Evolutionary conservation across 2,113 vertebrate genomes (phyloP), one percentile per base, ranked within the genome.

Genomic region (Hyla sarda): DNA sequence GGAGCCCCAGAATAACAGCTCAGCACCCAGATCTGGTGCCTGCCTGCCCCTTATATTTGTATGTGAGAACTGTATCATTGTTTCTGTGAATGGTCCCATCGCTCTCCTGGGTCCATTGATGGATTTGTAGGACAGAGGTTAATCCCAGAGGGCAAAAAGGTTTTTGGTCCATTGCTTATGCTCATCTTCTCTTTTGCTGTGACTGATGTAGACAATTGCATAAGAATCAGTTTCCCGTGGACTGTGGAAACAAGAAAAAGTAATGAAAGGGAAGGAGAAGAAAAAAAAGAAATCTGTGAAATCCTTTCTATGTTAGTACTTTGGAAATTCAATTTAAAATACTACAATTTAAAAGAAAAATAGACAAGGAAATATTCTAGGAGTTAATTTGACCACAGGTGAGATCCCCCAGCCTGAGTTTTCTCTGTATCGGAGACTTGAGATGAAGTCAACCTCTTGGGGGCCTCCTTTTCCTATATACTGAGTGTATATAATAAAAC

Each of bases 121-220:
- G 50, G 32, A 30, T 23, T 45, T 30, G 56, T 45, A 74, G 48
- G 48, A 69, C 82, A 73, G n/a, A 84, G 82, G 82, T 84, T 75
- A 67, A 83, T 58, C 71, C 69, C 34, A 11, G n/a, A 50, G 71
- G 67, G 48, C 19, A 21, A 6, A 5, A 0, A 0, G 23, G 25
- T 47, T 72, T 65, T 80, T 32, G 60, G 21, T 80, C 76, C 65
- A 73, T 4, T 19, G 25, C 30, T 79, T 54, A 37, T 11, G 21
- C 60, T 56, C 50, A 56, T 56, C 62, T 32, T 56, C 50, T 37
- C 17, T 45, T 71, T 79, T 48, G 56, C 67, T n/a, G 23, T 86
- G 45, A 58, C 28, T 79, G 19, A 86, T 86, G 37, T 41, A 65
- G 75, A 80, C 62, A 56, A 72, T 72, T 73, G 52, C 52, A 86